Evolutionary conservation across 2,113 vertebrate genomes (phyloP).

Genomic region (Xenopus laevis): DNA sequence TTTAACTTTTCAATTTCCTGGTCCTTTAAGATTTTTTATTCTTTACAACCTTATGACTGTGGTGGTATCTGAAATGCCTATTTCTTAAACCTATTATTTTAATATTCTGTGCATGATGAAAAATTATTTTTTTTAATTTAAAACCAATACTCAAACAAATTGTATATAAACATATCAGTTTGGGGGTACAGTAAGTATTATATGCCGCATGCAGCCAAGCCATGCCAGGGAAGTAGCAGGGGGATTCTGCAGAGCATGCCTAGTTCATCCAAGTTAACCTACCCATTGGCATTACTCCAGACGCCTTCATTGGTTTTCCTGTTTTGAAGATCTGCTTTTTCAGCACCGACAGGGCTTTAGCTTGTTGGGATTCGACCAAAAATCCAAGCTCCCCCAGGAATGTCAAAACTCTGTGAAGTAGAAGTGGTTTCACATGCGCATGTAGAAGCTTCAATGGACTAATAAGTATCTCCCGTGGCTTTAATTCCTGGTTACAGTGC

Average conservation of each 20-base stretch:
- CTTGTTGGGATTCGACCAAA: conserved; percentile 41
- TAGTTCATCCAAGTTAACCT: conserved; percentile 27
- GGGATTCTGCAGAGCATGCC: conserved; percentile 22
- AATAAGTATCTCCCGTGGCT: conserved; percentile 17
- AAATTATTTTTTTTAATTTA: too few species aligned
- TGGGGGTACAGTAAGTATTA: too few species aligned
- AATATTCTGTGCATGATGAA: too few species aligned
- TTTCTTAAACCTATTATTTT: too few species aligned
- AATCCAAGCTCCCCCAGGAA: conserved; percentile 31
- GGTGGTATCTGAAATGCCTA: too few species aligned
- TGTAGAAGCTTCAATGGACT: conserved; percentile 38
- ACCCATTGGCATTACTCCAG: conserved; percentile 28
- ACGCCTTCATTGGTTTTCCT: conserved; percentile 24
- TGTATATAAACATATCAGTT: too few species aligned
- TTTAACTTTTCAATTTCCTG: too few species aligned
- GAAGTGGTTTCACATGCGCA: conserved; percentile 35
- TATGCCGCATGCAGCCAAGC: rapidly evolving
- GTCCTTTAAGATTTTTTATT: too few species aligned
- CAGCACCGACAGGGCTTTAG: conserved; percentile 29
- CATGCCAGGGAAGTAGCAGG: conserved; percentile 1
- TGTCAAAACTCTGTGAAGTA: conserved; percentile 28
- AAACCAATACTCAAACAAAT: too few species aligned
- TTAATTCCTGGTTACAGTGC: conserved; percentile 45
- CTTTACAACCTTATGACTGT: too few species aligned
- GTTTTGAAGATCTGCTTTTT: conserved; percentile 43